Evolutionary conservation across 23 tunicate genomes (phyloP).

Genomic region (Corella eumyota): DNA sequence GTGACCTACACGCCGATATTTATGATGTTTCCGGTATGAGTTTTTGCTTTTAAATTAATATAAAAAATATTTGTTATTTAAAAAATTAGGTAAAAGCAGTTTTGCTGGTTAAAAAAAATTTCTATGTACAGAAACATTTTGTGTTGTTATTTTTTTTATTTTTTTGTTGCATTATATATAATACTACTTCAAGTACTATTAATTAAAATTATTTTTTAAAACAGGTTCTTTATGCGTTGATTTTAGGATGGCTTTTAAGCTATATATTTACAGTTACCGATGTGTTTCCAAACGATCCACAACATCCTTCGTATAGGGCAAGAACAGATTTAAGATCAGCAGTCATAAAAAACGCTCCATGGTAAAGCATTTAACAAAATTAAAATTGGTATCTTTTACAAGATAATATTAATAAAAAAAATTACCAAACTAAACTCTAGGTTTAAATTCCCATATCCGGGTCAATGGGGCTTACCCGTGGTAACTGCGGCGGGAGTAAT

Average conservation of each 20-base stretch:
- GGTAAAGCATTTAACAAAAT: constrained; percentile 8
- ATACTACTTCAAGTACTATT: neutral
- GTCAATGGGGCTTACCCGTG: constrained; percentile 90
- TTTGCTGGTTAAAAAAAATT: too few species aligned
- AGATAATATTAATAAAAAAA: constrained; percentile 13
- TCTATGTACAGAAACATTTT: too few species aligned
- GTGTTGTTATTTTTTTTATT: neutral
- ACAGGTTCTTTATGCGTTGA: constrained; percentile 21
- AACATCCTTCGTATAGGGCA: constrained; percentile 8
- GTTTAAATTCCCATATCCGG: constrained; percentile 90
- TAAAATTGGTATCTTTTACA: neutral
- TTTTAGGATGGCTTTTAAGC: constrained; percentile 13
- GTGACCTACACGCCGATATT: constrained; percentile 13
- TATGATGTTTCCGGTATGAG: constrained; percentile 48
- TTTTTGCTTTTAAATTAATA: neutral
- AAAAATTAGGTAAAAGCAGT: too few species aligned
- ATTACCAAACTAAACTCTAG: constrained; percentile 25
- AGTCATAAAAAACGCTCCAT: constrained; percentile 20
- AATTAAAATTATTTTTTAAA: neutral
- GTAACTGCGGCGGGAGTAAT: constrained; percentile 75
- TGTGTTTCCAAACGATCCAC: constrained; percentile 29
- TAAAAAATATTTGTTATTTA: too few species aligned
- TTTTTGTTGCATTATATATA: neutral
- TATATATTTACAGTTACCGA: constrained; percentile 13
- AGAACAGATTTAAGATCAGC: constrained; percentile 16